Evolutionary conservation across 2,797 vertebrate genomes (phyloP).

Genomic region (Sus cebifrons): DNA sequence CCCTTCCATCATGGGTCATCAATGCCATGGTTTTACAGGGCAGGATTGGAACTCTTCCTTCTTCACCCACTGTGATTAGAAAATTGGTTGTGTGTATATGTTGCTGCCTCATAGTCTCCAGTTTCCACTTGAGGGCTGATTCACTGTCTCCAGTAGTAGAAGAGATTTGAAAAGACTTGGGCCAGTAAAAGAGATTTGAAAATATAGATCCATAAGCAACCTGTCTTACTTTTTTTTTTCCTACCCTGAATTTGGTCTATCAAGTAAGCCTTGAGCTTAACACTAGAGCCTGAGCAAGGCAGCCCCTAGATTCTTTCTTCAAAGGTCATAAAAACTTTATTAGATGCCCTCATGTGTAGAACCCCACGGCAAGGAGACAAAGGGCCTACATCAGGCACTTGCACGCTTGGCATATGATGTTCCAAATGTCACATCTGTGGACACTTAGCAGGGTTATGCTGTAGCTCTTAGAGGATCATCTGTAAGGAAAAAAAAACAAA

Average conservation of each 20-base stretch:
- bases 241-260: neutral
- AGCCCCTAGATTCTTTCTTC: constrained; percentile 27
- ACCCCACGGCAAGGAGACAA: constrained; percentile 15
- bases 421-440: constrained; percentile 74
- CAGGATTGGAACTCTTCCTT: neutral
- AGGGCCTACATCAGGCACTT: constrained; percentile 35
- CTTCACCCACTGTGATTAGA: neutral
- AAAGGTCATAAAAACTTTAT: constrained; percentile 44
- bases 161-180: neutral
- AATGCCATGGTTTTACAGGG: neutral
- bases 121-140: constrained; percentile 8
- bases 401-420: neutral
- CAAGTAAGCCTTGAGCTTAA: constrained; percentile 33
- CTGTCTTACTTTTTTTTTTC: neutral
- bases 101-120: neutral
- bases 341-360: neutral
- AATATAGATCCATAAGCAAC: constrained; percentile 6
- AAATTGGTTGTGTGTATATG: neutral
- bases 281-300: neutral
- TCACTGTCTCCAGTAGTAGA: neutral
- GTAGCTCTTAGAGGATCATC: constrained; percentile 52
- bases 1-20: neutral
- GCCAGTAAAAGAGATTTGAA: neutral
- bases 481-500: neutral
- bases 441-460: constrained; percentile 62